Percentiles rank a stretch among this genome's conserved stretches.
Conservation (phyloP, 2,888 invertebrate species). For the Clistopyga incitator region DNA sequence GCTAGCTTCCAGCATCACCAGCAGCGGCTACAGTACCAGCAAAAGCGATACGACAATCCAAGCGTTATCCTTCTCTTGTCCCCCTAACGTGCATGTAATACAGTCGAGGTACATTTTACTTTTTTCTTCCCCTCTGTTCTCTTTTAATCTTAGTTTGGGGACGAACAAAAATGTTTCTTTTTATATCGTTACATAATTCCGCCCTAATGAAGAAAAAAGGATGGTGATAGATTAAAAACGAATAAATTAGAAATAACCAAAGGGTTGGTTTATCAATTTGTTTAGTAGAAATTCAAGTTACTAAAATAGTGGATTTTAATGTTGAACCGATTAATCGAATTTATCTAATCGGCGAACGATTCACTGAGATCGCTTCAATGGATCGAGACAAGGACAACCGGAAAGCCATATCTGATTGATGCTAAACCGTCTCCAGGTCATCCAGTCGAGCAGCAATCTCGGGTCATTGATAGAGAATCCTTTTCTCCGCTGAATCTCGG, state of each 20-base stretch:
- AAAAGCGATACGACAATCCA: slow-evolving; percentile 31
- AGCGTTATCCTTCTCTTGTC: slow-evolving; percentile 40
- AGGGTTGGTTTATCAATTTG: neutral
- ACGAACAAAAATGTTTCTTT: neutral
- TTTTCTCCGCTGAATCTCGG: neutral
- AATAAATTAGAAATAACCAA: neutral
- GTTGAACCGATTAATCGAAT: neutral
- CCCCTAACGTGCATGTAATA: slow-evolving; percentile 11
- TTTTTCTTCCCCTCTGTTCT: neutral
- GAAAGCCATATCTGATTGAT: neutral
- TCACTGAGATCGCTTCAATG: neutral
- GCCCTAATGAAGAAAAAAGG: neutral
- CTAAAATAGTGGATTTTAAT: neutral
- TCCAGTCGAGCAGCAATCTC: neutral
- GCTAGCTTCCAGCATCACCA: slow-evolving; percentile 23
- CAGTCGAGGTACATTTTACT: neutral
- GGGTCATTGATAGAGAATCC: neutral
- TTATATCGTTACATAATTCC: neutral
- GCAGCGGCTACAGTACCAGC: slow-evolving; percentile 18
- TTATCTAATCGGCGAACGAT: neutral
- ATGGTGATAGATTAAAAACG: neutral
- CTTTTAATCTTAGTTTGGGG: neutral
- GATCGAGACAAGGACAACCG: neutral
- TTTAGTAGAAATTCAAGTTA: neutral
- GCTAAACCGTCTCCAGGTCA: neutral